Conservation (phyloP, 2,888 invertebrate species). For the Psococerastis gibbosa region DNA sequence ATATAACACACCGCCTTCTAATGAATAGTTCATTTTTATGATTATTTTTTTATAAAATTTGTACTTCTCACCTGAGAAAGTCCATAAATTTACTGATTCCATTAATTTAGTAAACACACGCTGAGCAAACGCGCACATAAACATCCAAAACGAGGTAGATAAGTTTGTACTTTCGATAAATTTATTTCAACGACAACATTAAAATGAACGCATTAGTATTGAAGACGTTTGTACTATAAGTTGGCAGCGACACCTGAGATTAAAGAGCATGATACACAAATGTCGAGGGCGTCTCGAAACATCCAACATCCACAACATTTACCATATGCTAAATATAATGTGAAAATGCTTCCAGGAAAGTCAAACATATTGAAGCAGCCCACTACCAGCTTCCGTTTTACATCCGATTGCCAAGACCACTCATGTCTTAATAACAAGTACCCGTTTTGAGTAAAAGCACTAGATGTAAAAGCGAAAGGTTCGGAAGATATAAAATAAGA, state of each 20-base stretch:
- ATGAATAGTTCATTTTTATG: not conserved
- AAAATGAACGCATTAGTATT: not conserved
- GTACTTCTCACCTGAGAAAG: slow-evolving; percentile 8
- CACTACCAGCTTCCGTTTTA: not conserved
- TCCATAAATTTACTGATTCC: too few species aligned
- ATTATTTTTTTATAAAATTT: slow-evolving; percentile 6
- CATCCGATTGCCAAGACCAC: slow-evolving; percentile 4
- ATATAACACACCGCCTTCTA: not conserved
- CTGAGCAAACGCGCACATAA: too few species aligned
- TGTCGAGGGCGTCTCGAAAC: too few species aligned
- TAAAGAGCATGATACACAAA: not conserved
- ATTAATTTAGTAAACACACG: too few species aligned
- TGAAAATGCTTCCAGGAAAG: not conserved
- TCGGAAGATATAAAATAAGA: not conserved
- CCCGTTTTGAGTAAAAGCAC: not conserved
- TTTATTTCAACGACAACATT: slow-evolving; percentile 10
- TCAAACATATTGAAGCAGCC: not conserved
- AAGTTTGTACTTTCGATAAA: slow-evolving; percentile 18
- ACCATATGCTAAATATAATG: not conserved
- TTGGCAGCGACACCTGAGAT: not conserved
- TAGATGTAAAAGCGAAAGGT: not conserved
- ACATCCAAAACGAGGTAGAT: slow-evolving; percentile 18
- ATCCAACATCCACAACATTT: not conserved
- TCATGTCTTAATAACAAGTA: not conserved
- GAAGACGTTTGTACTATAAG: slow-evolving; percentile 1